A percentile compares a stretch with the other conserved stretches of the same genome.
These are phyloP conservation scores for Cheilinus undulatus DNA, from an alignment of 2,113 vertebrate species.

Conservation along the genomic window DNA sequence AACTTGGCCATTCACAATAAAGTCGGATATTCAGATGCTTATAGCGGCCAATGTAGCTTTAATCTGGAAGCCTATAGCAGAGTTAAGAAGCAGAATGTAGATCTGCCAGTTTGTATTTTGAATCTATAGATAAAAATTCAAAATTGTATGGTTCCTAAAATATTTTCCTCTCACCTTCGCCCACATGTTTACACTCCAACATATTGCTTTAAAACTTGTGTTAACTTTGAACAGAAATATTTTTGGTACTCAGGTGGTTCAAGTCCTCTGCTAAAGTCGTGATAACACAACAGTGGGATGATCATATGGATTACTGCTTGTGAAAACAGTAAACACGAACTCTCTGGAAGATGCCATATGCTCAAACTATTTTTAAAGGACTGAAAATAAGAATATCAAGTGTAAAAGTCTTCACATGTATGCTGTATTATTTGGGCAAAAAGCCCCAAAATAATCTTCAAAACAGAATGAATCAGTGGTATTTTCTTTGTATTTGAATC, in stretches of 20 bases:
- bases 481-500: too few species aligned
- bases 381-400: neutral
- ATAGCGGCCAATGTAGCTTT: neutral
- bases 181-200: conserved; percentile 41
- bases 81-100: neutral
- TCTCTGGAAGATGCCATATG: conserved; percentile 18
- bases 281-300: conserved; percentile 35
- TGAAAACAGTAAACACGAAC: conserved; percentile 4
- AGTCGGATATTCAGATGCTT: neutral
- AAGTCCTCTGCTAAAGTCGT: conserved; percentile 14
- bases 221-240: conserved; percentile 26
- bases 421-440: too few species aligned
- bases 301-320: conserved; percentile 26
- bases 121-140: neutral
- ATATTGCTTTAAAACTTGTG: conserved; percentile 1
- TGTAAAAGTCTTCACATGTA: too few species aligned
- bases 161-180: conserved; percentile 28
- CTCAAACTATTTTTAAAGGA: neutral
- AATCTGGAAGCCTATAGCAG: too few species aligned
- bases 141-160: neutral
- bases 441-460: too few species aligned
- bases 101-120: neutral
- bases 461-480: too few species aligned
- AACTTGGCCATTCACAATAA: neutral
- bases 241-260: conserved; percentile 16